Evolutionary conservation across 2,113 vertebrate genomes (phyloP).

Genomic region (Glaucomys volans): DNA sequence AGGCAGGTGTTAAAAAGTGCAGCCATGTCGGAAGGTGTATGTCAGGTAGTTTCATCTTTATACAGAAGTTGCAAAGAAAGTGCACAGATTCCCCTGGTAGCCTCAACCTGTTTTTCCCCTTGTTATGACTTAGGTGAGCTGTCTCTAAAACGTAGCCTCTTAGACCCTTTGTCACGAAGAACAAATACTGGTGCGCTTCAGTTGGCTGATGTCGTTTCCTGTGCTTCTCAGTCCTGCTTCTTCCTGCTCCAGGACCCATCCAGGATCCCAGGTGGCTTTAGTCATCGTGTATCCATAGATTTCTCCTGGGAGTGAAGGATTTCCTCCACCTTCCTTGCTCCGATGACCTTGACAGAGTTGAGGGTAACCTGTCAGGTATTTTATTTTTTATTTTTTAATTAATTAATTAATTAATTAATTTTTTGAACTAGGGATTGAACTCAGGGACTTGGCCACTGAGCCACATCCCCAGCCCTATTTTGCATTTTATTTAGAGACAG

Average conservation of each 20-base stretch:
- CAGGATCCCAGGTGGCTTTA: background rate
- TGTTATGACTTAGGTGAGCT: background rate
- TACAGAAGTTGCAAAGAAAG: background rate
- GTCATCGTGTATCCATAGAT: background rate
- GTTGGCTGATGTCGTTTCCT: too few relatives aligned
- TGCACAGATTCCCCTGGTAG: background rate
- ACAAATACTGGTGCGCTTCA: too few relatives aligned
- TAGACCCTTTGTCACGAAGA: too few relatives aligned
- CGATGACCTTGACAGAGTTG: background rate
- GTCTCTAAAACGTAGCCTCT: too few relatives aligned
- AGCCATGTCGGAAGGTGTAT: background rate
- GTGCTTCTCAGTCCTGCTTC: background rate
- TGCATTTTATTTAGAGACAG: too few relatives aligned
- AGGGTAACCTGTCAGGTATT: background rate
- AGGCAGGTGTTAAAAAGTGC: background rate
- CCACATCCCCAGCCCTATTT: too few relatives aligned
- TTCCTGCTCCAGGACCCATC: background rate
- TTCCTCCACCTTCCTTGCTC: background rate
- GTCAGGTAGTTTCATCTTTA: background rate
- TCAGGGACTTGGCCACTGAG: too few relatives aligned
- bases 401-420: too few relatives aligned
- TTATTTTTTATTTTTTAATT: too few relatives aligned
- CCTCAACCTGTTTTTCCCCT: background rate
- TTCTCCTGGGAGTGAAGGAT: background rate
- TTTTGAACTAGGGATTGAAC: too few relatives aligned